These are phyloP conservation scores for Rhynchophorus ferrugineus DNA, from an alignment of 1,140 invertebrate species.

Conservation along the genomic window DNA sequence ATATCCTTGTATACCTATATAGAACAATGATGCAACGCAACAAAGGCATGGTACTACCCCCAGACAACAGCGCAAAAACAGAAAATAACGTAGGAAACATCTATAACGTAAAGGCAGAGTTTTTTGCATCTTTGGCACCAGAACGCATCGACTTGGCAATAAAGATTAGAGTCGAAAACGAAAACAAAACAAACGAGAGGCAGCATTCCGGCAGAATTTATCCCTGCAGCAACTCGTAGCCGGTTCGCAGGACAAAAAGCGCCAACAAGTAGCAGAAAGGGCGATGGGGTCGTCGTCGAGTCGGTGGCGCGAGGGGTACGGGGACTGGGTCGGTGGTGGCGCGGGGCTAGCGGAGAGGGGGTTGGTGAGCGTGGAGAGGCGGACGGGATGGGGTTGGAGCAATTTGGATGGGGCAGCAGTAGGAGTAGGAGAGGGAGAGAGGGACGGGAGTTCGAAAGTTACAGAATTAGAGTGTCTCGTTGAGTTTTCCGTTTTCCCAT, in stretches of 20 bases:
- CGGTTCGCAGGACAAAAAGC: constrained; percentile 15
- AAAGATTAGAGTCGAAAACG: constrained; percentile 16
- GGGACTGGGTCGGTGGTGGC: background rate
- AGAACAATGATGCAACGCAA: too few relatives aligned
- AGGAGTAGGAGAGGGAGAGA: background rate
- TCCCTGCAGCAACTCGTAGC: constrained; percentile 17
- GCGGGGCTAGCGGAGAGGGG: too few relatives aligned
- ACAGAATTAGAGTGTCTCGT: background rate
- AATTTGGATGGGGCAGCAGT: background rate
- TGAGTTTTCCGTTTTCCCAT: background rate
- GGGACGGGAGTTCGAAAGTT: background rate
- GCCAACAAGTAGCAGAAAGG: constrained; percentile 19
- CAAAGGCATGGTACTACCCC: too few relatives aligned
- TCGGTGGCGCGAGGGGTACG: too few relatives aligned
- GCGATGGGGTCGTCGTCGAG: too few relatives aligned
- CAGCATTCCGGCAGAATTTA: constrained; percentile 12
- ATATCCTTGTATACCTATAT: too few relatives aligned
- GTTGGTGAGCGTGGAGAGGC: too few relatives aligned
- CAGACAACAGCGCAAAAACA: too few relatives aligned
- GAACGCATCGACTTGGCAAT: constrained; percentile 4
- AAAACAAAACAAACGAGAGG: constrained; percentile 15
- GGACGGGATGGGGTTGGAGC: background rate
- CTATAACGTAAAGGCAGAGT: background rate
- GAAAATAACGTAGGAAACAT: too few relatives aligned
- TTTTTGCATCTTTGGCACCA: constrained; percentile 1